Evolutionary conservation across 2,888 invertebrate genomes (phyloP).

Genomic region (Acrobasis suavella): DNA sequence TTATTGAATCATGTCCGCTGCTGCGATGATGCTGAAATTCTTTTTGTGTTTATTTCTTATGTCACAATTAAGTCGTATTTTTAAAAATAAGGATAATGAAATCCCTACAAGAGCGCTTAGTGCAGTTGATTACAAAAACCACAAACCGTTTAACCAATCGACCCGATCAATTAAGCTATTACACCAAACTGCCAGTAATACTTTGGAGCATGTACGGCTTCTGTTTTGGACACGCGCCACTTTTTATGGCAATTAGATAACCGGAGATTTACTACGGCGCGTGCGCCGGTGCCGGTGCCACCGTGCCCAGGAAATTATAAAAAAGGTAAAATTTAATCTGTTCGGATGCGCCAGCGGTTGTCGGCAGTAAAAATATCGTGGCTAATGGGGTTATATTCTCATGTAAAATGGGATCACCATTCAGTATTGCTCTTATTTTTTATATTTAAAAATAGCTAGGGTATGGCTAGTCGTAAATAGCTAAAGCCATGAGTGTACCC

Average conservation of each 20-base stretch:
- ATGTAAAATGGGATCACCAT: no score
- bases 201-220: slow-evolving; percentile 29
- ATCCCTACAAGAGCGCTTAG: background rate
- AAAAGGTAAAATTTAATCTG: slow-evolving; percentile 24
- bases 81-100: no score
- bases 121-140: background rate
- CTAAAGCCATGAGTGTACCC: no score
- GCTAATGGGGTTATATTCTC: no score
- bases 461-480: no score
- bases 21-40: no score
- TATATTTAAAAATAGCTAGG: no score
- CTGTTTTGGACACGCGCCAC: slow-evolving; percentile 57
- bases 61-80: no score
- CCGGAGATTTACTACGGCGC: slow-evolving; percentile 54
- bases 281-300: slow-evolving; percentile 30
- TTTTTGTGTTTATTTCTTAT: no score
- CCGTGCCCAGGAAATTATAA: slow-evolving; percentile 24
- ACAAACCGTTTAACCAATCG: slow-evolving; percentile 25
- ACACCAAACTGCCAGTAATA: slow-evolving; percentile 28
- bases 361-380: slow-evolving; percentile 17
- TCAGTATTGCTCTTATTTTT: no score
- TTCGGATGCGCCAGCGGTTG: slow-evolving; percentile 21
- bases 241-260: slow-evolving; percentile 65
- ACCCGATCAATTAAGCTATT: slow-evolving; percentile 36
- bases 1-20: no score